A percentile compares a stretch with the other conserved stretches of the same genome.
Conservation (phyloP, 2,797 vertebrate species). For the Bradypodion ventrale region DNA sequence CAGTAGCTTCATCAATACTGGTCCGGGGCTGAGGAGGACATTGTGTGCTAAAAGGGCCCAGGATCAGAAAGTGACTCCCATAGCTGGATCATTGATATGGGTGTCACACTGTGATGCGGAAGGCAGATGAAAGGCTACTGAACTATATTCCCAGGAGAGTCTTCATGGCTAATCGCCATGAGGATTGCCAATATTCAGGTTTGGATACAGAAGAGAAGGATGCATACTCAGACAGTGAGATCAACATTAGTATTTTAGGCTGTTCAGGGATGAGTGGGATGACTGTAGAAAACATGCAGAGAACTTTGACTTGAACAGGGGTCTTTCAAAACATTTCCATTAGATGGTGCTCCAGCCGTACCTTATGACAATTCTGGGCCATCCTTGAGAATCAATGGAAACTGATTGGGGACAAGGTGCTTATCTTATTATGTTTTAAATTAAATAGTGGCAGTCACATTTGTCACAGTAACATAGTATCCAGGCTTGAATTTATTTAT, state of each 20-base stretch:
- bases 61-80: too few relatives aligned
- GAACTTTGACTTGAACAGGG: constrained; percentile 16
- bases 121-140: too few relatives aligned
- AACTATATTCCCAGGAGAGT: too few relatives aligned
- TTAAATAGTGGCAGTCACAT: not conserved
- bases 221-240: not conserved
- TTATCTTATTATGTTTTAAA: constrained; percentile 45
- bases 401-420: constrained; percentile 29
- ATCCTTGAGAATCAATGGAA: constrained; percentile 34
- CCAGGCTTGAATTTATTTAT: too few relatives aligned
- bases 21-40: too few relatives aligned
- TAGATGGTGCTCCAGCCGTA: constrained; percentile 73
- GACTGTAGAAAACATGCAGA: not conserved
- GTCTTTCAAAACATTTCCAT: constrained; percentile 67
- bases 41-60: too few relatives aligned
- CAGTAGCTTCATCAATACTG: too few relatives aligned
- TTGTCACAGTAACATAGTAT: constrained; percentile 39
- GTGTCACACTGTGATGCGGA: too few relatives aligned
- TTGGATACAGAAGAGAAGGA: too few relatives aligned
- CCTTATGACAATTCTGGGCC: constrained; percentile 35
- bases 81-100: too few relatives aligned
- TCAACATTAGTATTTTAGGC: not conserved
- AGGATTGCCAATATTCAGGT: too few relatives aligned
- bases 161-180: too few relatives aligned
- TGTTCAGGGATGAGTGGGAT: not conserved